These are phyloP conservation scores for Rhinatrema bivittatum DNA, from an alignment of 2,797 vertebrate genomes.

Conservation along the genomic window DNA sequence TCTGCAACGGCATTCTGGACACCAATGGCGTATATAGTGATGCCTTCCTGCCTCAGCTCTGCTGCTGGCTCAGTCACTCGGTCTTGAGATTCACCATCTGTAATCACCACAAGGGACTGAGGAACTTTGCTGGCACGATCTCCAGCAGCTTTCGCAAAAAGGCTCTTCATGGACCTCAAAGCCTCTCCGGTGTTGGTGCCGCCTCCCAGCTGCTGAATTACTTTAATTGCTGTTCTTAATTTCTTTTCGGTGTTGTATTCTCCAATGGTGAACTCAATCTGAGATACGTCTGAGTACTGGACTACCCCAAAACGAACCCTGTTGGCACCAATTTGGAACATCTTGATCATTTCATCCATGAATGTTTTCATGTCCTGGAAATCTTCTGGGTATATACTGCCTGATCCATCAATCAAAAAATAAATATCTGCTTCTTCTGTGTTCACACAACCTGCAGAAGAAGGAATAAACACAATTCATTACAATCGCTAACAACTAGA, in stretches of 20 bases:
- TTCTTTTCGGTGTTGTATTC: constrained; percentile 14
- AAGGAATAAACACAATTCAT: not conserved
- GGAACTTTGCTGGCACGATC: constrained; percentile 39
- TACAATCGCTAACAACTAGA: too few species aligned
- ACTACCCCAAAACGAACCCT: constrained; percentile 63
- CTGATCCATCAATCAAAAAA: constrained; percentile 76
- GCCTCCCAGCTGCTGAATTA: constrained; percentile 49
- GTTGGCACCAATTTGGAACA: constrained; percentile 58
- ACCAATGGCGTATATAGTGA: constrained; percentile 68
- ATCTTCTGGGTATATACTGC: constrained; percentile 51
- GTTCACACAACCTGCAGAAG: constrained; percentile 57
- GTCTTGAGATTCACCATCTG: constrained; percentile 65
- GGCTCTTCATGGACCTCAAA: constrained; percentile 48
- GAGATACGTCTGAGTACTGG: constrained; percentile 45
- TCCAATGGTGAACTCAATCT: constrained; percentile 52
- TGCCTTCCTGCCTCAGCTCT: constrained; percentile 36
- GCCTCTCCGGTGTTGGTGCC: constrained; percentile 61
- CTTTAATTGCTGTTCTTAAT: constrained; percentile 50
- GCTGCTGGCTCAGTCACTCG: constrained; percentile 49
- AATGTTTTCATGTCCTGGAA: constrained; percentile 74
- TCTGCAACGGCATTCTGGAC: constrained; percentile 41
- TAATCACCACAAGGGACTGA: constrained; percentile 69
- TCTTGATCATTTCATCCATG: constrained; percentile 52
- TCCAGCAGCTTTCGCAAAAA: constrained; percentile 40
- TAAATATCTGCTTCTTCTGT: constrained; percentile 77